These are phyloP conservation scores for Caradrina clavipalpis DNA, from an alignment of 2,888 invertebrate genomes.

Conservation along the genomic window DNA sequence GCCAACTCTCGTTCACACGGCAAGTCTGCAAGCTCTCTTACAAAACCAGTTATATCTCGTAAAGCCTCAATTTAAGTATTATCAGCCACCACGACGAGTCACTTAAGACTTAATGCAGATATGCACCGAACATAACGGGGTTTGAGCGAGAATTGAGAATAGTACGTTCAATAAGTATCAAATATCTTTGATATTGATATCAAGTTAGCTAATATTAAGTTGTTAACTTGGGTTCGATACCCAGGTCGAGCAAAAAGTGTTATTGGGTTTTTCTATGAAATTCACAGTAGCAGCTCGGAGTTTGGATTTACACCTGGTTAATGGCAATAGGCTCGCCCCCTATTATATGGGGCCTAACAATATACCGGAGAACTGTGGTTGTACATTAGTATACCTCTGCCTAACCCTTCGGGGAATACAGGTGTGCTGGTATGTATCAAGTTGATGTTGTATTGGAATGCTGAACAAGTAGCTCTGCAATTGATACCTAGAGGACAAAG, in stretches of 20 bases:
- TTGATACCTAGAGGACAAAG: not conserved
- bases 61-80: conserved; percentile 71
- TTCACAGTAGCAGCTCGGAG: too few species aligned
- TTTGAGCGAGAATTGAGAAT: conserved; percentile 34
- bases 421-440: too few species aligned
- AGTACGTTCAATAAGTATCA: conserved; percentile 38
- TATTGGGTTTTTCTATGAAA: too few species aligned
- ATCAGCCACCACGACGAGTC: conserved; percentile 68
- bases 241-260: too few species aligned
- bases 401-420: too few species aligned
- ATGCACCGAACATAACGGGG: conserved; percentile 39
- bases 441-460: conserved; percentile 3
- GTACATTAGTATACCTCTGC: too few species aligned
- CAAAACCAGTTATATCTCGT: conserved; percentile 69
- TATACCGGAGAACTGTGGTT: too few species aligned
- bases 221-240: too few species aligned
- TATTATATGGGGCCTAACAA: too few species aligned
- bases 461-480: conserved; percentile 33
- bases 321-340: too few species aligned
- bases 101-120: conserved; percentile 73
- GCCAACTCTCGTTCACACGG: conserved; percentile 18
- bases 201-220: too few species aligned
- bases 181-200: conserved; percentile 37
- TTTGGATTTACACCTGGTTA: too few species aligned
- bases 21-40: conserved; percentile 64